phyloP scores from a whole-genome alignment of 2,113 vertebrate genomes.

The Chlamydotis undulata region DNA sequence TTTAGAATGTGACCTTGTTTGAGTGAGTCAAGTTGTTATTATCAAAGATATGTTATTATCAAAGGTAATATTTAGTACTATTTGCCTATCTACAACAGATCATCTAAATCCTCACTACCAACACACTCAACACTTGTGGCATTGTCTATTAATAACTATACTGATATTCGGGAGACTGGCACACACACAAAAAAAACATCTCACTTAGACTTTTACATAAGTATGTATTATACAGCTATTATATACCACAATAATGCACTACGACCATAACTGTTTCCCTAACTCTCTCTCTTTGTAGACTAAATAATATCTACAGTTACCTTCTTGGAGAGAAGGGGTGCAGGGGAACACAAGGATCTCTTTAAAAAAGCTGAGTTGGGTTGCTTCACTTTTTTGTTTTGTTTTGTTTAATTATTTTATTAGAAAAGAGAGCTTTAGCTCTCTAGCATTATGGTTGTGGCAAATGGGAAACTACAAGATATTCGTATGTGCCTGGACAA shows the following conservation, averaged over 20 bases:
- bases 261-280: neutral
- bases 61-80: neutral
- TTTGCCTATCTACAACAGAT: neutral
- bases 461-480: neutral
- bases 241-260: neutral
- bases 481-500: neutral
- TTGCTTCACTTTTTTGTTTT: neutral
- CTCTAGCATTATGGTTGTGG: neutral
- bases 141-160: neutral
- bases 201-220: neutral
- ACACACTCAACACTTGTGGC: neutral
- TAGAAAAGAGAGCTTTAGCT: neutral
- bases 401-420: neutral
- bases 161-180: accelerated
- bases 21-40: neutral
- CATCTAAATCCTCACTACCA: neutral
- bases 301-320: neutral
- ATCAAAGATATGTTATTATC: neutral
- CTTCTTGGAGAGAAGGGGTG: neutral
- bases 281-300: neutral
- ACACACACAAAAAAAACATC: neutral
- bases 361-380: neutral
- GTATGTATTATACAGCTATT: neutral
- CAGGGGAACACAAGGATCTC: neutral
- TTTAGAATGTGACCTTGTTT: neutral